A percentile compares a stretch with the other conserved stretches of the same genome.
Conservation (phyloP, 92 coral and sea anemone species). For the Pocillopora meandrina region DNA sequence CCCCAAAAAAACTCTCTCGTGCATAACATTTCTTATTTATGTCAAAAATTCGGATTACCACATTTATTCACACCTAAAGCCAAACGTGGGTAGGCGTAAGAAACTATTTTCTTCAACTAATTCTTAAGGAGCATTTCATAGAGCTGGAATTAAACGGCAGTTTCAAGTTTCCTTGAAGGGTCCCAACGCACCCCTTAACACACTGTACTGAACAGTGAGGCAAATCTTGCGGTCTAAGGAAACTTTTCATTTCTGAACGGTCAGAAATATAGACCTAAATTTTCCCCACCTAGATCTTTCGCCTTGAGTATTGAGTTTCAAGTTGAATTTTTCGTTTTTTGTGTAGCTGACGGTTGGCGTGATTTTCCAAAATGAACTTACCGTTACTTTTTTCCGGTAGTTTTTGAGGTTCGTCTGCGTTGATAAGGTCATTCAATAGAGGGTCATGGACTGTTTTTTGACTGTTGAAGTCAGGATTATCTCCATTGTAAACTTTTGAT, state of each 20-base stretch:
- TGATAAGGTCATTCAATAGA: conserved; percentile 4
- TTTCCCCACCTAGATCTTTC: no score
- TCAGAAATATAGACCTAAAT: no score
- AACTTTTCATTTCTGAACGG: no score
- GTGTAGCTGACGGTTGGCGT: no score
- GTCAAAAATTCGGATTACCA: not conserved
- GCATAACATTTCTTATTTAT: not conserved
- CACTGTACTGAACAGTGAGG: no score
- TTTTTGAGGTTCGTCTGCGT: not conserved
- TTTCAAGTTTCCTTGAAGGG: no score
- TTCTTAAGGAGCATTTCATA: not conserved
- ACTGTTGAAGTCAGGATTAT: conserved; percentile 14
- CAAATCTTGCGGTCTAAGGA: no score
- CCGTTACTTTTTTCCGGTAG: not conserved
- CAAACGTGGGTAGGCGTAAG: conserved; percentile 26
- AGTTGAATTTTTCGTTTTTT: no score
- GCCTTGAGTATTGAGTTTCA: no score
- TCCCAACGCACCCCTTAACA: no score
- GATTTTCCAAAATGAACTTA: not conserved
- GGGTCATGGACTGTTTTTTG: conserved; percentile 27
- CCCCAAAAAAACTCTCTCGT: not conserved
- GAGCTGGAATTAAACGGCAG: no score
- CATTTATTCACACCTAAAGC: not conserved
- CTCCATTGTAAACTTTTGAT: conserved; percentile 5
- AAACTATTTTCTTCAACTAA: not conserved